These are phyloP conservation scores for Trichogramma pretiosum DNA, from an alignment of 1,140 invertebrate species.

Conservation along the genomic window DNA sequence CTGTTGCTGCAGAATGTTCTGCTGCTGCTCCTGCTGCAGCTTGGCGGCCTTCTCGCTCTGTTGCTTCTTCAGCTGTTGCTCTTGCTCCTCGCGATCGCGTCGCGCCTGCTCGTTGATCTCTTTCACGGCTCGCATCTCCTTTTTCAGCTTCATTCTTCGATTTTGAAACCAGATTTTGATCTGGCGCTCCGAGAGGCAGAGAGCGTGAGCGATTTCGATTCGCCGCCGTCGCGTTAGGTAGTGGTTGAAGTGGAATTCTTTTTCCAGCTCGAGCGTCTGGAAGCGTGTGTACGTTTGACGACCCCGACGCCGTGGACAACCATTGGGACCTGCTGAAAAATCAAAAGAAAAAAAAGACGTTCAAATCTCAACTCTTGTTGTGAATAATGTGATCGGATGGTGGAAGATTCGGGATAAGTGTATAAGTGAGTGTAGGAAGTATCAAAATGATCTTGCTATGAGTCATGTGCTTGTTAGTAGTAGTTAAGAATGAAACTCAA, in stretches of 20 bases:
- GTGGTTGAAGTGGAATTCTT: conserved; percentile 98
- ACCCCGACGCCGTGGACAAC: conserved; percentile 85
- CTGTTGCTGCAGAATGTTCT: conserved; percentile 57
- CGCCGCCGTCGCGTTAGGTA: conserved; percentile 89
- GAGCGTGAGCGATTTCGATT: conserved; percentile 94
- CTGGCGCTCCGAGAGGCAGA: conserved; percentile 91
- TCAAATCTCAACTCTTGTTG: no score
- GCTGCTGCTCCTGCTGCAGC: conserved; percentile 51
- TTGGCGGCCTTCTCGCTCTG: conserved; percentile 76
- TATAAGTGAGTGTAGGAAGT: no score
- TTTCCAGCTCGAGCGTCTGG: conserved; percentile 90
- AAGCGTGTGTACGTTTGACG: conserved; percentile 94
- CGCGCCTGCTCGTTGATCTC: conserved; percentile 91
- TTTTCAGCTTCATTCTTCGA: conserved; percentile 96
- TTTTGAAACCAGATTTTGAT: conserved; percentile 99
- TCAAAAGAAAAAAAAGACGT: no score
- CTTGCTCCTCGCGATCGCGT: conserved; percentile 81
- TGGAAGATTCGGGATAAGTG: no score
- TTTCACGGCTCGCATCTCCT: conserved; percentile 84
- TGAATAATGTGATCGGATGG: no score
- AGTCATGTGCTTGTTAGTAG: no score
- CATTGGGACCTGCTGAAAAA: conserved; percentile 93
- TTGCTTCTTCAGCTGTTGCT: conserved; percentile 82
- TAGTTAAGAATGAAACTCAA: no score
- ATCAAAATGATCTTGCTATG: no score